These are phyloP conservation scores for Holcopasites calliopsidis DNA, from an alignment of 1,140 invertebrate species.

Conservation along the genomic window DNA sequence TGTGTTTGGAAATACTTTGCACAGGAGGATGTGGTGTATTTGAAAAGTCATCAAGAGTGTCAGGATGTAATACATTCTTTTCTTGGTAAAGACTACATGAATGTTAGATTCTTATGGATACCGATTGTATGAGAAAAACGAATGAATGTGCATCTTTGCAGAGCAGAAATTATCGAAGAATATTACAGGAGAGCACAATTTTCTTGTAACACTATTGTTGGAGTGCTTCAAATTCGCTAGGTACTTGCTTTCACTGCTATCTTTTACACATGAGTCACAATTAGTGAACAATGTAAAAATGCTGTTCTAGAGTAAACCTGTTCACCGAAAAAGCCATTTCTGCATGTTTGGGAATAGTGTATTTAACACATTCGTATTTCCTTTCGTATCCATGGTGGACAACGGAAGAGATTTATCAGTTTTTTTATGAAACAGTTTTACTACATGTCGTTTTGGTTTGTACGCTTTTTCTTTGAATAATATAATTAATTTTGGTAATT, in stretches of 20 bases:
- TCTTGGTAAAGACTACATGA: conserved; percentile 58
- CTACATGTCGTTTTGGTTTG: conserved; percentile 65
- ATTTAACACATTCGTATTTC: conserved; percentile 66
- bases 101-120: background rate
- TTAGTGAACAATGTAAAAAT: background rate
- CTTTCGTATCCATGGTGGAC: conserved; percentile 59
- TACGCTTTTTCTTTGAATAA: conserved; percentile 14
- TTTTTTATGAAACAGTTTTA: conserved; percentile 63
- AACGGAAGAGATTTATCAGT: conserved; percentile 57
- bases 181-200: conserved; percentile 35
- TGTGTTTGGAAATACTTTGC: conserved; percentile 66
- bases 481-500: background rate
- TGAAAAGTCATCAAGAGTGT: conserved; percentile 58
- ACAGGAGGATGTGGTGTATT: conserved; percentile 50
- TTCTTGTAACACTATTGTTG: conserved; percentile 64
- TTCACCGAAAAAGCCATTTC: conserved; percentile 68
- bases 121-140: background rate
- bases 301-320: conserved; percentile 61
- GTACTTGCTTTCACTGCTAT: conserved; percentile 46
- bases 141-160: conserved; percentile 44
- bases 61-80: conserved; percentile 52
- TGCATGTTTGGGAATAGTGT: conserved; percentile 65
- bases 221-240: conserved; percentile 67
- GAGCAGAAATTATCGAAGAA: conserved; percentile 53
- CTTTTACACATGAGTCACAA: background rate